These are phyloP conservation scores for Gopherus evgoodei DNA, from an alignment of 2,113 vertebrate genomes.

Conservation along the genomic window DNA sequence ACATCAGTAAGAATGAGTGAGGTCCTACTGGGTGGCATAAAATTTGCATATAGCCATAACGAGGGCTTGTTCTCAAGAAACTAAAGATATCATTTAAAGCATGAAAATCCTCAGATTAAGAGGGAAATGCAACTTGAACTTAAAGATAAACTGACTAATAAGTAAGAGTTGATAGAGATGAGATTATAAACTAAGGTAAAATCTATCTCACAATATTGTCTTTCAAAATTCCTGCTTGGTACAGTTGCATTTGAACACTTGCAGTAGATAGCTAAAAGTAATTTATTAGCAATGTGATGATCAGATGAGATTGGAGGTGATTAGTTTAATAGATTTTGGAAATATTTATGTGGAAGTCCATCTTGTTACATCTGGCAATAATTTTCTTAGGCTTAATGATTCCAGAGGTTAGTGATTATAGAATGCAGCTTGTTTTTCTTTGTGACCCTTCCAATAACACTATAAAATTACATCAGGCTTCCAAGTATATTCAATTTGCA, in stretches of 20 bases:
- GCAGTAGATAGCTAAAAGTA: neutral
- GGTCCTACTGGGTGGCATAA: neutral
- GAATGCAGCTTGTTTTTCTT: neutral
- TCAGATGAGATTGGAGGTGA: constrained; percentile 7
- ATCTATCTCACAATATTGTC: constrained; percentile 3
- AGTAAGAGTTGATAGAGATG: neutral
- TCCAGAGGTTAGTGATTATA: neutral
- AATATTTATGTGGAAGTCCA: constrained; percentile 48
- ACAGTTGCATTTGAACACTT: neutral
- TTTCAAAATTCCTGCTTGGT: constrained; percentile 42
- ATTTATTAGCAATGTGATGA: neutral
- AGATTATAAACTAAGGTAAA: neutral
- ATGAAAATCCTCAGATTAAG: neutral
- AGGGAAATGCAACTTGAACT: neutral
- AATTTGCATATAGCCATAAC: neutral
- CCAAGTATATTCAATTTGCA: neutral
- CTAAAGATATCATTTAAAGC: neutral
- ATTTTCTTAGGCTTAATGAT: constrained; percentile 43
- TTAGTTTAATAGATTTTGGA: constrained; percentile 32
- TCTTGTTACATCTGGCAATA: constrained; percentile 46
- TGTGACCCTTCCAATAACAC: neutral
- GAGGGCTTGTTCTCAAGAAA: neutral
- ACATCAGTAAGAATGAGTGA: neutral
- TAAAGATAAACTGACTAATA: neutral
- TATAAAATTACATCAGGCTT: neutral